Conservation (phyloP, 1,140 invertebrate species). For the Aphidius ervi region DNA sequence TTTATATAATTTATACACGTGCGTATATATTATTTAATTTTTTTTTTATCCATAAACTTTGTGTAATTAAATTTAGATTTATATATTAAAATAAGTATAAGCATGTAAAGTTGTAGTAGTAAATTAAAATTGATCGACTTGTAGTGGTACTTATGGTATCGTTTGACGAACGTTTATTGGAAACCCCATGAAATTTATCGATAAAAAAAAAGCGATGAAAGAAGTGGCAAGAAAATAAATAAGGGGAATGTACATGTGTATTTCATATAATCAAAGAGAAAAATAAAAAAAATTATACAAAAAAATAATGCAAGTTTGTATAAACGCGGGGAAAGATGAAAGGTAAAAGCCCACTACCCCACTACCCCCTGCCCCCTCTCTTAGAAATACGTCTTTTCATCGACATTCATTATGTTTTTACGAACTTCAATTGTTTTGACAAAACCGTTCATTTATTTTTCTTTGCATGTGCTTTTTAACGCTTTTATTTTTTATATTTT, state of each 20-base stretch:
- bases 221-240: slow-evolving; percentile 9
- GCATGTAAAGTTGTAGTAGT: neutral
- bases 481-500: slow-evolving; percentile 12
- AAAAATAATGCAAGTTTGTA: slow-evolving; percentile 1
- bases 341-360: neutral
- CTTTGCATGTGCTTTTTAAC: slow-evolving; percentile 40
- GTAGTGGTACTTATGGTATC: neutral
- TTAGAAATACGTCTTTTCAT: no score
- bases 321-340: slow-evolving; percentile 14
- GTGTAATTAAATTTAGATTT: no score
- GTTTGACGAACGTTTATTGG: slow-evolving; percentile 11
- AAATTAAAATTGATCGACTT: neutral
- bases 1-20: no score
- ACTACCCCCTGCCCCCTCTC: no score
- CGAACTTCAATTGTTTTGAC: slow-evolving; percentile 46
- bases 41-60: neutral
- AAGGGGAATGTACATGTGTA: neutral
- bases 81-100: no score
- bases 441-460: slow-evolving; percentile 29
- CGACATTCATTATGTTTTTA: slow-evolving; percentile 12
- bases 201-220: slow-evolving; percentile 20
- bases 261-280: slow-evolving; percentile 16
- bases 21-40: neutral
- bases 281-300: slow-evolving; percentile 15
- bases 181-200: neutral